Evolutionary conservation across 2,797 vertebrate genomes (phyloP).

Genomic region (Eleutherodactylus coqui): DNA sequence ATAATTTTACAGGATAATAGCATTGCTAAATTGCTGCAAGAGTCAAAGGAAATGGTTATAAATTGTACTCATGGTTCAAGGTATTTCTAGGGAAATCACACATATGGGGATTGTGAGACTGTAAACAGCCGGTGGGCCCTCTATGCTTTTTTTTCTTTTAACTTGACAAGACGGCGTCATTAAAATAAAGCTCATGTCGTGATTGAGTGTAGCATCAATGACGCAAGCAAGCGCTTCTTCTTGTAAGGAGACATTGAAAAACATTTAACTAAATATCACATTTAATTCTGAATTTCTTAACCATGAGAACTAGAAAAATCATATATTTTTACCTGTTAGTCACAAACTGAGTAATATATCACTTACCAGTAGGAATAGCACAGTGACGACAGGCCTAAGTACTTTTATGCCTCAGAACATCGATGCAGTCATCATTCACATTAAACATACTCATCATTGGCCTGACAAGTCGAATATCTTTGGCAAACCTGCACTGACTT

Average conservation of each 20-base stretch:
- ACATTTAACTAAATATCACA: not conserved
- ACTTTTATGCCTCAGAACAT: too few species aligned
- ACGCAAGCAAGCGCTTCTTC: not conserved
- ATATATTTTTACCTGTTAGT: too few species aligned
- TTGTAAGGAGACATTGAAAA: not conserved
- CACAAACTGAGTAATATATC: too few species aligned
- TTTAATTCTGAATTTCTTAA: not conserved
- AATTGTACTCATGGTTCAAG: slow-evolving; percentile 30
- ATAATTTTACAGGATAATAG: slow-evolving; percentile 39
- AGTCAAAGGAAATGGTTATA: slow-evolving; percentile 27
- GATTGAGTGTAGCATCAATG: not conserved
- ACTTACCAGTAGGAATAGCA: too few species aligned
- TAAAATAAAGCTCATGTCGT: not conserved
- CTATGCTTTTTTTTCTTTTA: not conserved
- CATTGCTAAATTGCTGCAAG: slow-evolving; percentile 19
- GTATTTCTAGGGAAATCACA: slow-evolving; percentile 34
- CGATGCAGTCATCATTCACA: too few species aligned
- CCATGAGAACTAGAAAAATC: not conserved
- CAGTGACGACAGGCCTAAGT: too few species aligned
- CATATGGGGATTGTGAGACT: not conserved
- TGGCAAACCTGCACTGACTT: too few species aligned
- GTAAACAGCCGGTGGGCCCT: not conserved
- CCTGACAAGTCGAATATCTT: too few species aligned
- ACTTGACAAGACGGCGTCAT: not conserved
- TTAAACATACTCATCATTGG: too few species aligned